A percentile compares a stretch with the other conserved stretches of the same genome.
phyloP scores from a whole-genome alignment of 2,113 vertebrate species.

The Saguinus imperator region DNA sequence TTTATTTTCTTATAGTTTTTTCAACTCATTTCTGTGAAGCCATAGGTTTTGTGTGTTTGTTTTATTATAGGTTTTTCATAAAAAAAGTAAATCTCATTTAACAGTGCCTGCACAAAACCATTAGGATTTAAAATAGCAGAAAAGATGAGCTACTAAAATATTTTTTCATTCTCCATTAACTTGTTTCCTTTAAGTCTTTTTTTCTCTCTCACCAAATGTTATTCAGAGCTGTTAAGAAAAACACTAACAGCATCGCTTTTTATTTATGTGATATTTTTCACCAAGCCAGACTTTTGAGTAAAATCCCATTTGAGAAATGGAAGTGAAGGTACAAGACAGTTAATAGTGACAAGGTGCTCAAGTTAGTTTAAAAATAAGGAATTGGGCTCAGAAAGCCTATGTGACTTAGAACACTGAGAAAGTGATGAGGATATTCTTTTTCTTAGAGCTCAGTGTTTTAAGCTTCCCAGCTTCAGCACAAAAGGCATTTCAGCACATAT shows the following conservation, averaged over 20 bases:
- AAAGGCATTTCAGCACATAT: constrained; percentile 71
- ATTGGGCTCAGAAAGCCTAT: constrained; percentile 24
- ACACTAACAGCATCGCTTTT: background rate
- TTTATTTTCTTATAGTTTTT: background rate
- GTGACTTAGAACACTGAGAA: constrained; percentile 30
- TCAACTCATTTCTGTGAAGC: background rate
- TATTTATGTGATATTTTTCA: constrained; percentile 48
- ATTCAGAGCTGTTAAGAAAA: background rate
- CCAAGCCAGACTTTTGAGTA: background rate
- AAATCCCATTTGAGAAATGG: constrained; percentile 26
- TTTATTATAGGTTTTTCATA: background rate
- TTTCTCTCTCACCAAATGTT: constrained; percentile 10
- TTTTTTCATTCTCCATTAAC: constrained; percentile 54
- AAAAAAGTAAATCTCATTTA: constrained; percentile 63
- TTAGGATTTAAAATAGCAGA: constrained; percentile 56
- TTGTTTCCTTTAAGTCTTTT: background rate
- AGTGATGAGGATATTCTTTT: background rate
- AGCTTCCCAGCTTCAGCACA: constrained; percentile 57
- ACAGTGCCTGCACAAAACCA: constrained; percentile 32
- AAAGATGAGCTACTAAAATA: constrained; percentile 34
- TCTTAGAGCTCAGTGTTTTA: constrained; percentile 61
- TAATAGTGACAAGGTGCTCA: background rate
- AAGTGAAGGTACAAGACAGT: constrained; percentile 4
- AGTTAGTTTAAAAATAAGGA: constrained; percentile 47
- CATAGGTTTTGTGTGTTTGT: background rate